Percentiles rank a stretch among this genome's conserved stretches.
Conservation (phyloP, 2,797 vertebrate genomes). For the Botia almorhae region DNA sequence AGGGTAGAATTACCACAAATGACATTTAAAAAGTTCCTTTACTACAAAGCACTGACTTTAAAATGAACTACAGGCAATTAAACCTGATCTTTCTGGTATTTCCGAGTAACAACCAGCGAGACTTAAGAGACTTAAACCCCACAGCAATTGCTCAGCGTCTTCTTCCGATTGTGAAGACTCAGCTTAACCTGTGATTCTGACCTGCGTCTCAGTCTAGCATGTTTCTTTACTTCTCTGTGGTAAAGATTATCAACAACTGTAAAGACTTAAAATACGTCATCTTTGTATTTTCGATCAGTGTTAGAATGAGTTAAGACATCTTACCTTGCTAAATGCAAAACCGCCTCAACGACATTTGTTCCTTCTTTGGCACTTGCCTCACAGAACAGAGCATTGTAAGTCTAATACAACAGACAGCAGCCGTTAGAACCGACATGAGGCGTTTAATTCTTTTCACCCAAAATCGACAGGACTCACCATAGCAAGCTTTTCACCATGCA, state of each 20-base stretch:
- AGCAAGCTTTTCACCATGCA: conserved; percentile 77
- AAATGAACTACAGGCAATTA: background rate
- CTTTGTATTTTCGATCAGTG: background rate
- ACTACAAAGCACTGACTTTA: conserved; percentile 5
- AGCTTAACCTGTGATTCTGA: conserved; percentile 63
- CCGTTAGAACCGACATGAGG: background rate
- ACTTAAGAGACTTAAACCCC: conserved; percentile 59
- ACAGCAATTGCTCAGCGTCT: conserved; percentile 68
- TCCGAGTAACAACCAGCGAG: background rate
- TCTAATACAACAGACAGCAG: conserved; percentile 59
- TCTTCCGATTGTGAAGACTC: conserved; percentile 59
- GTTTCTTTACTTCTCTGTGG: conserved; percentile 76
- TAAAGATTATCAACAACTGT: background rate
- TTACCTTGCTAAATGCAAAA: conserved; percentile 79
- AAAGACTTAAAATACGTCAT: background rate
- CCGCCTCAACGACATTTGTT: conserved; percentile 74
- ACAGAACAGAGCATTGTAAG: conserved; percentile 77
- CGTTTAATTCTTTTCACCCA: conserved; percentile 35
- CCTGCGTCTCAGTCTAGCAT: conserved; percentile 55
- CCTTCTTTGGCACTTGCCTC: conserved; percentile 82
- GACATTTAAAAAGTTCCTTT: background rate
- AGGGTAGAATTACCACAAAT: background rate
- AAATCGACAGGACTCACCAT: conserved; percentile 63
- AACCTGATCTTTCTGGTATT: background rate
- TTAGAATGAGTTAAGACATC: conserved; percentile 16